These are phyloP conservation scores for Apamea anceps DNA, from an alignment of 2,888 invertebrate genomes.

Conservation along the genomic window DNA sequence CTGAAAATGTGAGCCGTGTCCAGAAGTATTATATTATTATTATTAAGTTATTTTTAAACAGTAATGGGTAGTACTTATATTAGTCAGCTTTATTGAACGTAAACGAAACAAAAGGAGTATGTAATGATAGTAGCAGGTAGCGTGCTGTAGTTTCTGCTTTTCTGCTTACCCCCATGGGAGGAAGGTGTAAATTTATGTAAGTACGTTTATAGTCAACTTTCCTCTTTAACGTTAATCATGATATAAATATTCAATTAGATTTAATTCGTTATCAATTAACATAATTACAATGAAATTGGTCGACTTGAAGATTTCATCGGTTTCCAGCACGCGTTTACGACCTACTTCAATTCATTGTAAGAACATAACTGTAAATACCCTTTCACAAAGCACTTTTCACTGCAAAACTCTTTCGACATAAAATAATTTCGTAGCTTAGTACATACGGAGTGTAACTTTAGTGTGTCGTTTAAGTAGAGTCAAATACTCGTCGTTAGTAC, in stretches of 20 bases:
- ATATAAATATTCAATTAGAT: neutral
- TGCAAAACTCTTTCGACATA: slow-evolving; percentile 46
- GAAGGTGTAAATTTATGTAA: too few relatives aligned
- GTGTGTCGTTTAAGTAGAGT: slow-evolving; percentile 68
- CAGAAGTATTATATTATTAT: too few relatives aligned
- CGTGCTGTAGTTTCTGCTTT: neutral
- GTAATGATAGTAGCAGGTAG: neutral
- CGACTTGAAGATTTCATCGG: neutral
- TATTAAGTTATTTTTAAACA: neutral
- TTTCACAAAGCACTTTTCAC: slow-evolving; percentile 20
- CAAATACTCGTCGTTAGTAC: slow-evolving; percentile 78
- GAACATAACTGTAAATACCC: slow-evolving; percentile 13
- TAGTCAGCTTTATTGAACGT: neutral
- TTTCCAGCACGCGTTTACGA: neutral
- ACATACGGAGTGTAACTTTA: slow-evolving; percentile 59
- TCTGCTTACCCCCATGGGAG: too few relatives aligned
- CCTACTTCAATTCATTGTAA: neutral
- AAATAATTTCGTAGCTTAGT: slow-evolving; percentile 56
- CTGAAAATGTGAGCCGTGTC: too few relatives aligned
- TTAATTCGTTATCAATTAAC: neutral
- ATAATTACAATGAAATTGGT: neutral
- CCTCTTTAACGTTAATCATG: neutral
- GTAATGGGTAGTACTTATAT: neutral
- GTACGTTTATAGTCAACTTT: neutral
- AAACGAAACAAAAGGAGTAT: neutral